phyloP scores from a whole-genome alignment of 2,888 invertebrate species.

The Gisinianus flammeolus region DNA sequence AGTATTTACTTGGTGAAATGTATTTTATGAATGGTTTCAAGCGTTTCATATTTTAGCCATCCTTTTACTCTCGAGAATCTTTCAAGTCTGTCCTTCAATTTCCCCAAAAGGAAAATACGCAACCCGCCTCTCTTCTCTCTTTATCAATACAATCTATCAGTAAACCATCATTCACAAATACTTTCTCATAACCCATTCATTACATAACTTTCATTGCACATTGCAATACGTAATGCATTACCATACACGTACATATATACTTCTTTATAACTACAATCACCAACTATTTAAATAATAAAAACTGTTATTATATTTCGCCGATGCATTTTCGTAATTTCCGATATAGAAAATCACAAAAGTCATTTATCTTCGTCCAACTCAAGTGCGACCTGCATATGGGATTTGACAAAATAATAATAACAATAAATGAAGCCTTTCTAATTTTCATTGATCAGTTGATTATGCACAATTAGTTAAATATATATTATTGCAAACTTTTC shows the following conservation, averaged over 20 bases:
- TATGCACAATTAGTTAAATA: too few species aligned
- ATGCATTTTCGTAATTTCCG: too few species aligned
- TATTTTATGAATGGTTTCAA: conserved; percentile 6
- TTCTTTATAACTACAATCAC: neutral
- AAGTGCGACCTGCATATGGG: too few species aligned
- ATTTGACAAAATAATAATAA: too few species aligned
- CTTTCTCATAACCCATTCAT: conserved; percentile 4
- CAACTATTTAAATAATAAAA: too few species aligned
- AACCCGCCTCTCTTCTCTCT: conserved; percentile 28
- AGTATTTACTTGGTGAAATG: neutral
- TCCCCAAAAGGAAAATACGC: conserved; percentile 10
- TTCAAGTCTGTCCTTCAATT: conserved; percentile 19
- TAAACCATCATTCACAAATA: conserved; percentile 25
- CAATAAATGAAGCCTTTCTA: too few species aligned
- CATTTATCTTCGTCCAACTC: too few species aligned
- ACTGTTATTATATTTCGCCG: too few species aligned
- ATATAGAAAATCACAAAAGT: too few species aligned
- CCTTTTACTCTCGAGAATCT: neutral
- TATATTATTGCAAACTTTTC: too few species aligned
- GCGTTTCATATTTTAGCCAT: neutral
- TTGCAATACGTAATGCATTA: neutral
- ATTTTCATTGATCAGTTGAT: too few species aligned
- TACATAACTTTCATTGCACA: neutral
- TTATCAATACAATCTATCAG: conserved; percentile 32
- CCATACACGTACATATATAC: neutral